Evolutionary conservation across 23 tunicate species (phyloP).

Genomic region (Ascidia mentula): DNA sequence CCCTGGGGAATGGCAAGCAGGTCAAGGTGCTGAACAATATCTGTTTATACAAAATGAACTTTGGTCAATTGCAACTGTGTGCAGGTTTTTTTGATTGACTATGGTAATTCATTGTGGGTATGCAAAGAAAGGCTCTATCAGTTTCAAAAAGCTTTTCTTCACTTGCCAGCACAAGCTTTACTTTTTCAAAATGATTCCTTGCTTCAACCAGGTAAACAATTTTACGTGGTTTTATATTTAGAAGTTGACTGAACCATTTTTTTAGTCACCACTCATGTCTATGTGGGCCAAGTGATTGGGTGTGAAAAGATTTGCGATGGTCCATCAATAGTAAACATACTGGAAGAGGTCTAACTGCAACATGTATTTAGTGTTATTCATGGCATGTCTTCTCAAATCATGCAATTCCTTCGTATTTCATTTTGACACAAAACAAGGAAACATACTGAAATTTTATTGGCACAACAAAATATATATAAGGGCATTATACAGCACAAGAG

Average conservation of each 20-base stretch:
- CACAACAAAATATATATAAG: not conserved
- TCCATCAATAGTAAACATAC: not conserved
- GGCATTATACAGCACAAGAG: conserved; percentile 26
- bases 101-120: not conserved
- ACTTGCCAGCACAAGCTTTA: conserved; percentile 33
- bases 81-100: not conserved
- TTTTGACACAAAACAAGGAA: not conserved
- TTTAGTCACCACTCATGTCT: not conserved
- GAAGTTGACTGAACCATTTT: no score
- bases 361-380: not conserved
- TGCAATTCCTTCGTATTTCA: not conserved
- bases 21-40: no score
- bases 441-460: not conserved
- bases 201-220: not conserved
- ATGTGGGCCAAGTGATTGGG: not conserved
- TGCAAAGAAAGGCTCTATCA: not conserved
- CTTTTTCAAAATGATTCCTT: not conserved
- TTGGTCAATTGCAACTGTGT: not conserved
- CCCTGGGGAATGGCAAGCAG: not conserved
- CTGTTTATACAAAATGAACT: not conserved
- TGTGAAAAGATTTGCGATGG: not conserved
- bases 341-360: no score
- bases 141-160: conserved; percentile 26
- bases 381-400: no score
- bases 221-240: not conserved